These are phyloP conservation scores for Alloplasta piceator DNA, from an alignment of 2,888 invertebrate genomes.

Conservation along the genomic window DNA sequence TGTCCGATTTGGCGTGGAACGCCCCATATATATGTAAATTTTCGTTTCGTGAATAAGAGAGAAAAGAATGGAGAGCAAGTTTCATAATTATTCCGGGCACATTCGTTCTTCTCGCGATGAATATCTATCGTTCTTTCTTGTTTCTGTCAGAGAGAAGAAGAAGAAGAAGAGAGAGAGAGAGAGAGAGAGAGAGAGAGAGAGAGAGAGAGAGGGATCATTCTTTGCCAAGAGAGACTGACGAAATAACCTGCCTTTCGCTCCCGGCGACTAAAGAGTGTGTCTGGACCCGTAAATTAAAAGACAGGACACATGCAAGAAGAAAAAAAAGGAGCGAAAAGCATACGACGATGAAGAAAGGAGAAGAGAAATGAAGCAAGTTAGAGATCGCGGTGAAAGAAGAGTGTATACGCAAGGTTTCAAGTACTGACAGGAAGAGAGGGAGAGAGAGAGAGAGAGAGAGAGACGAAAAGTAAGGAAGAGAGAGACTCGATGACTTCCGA, in stretches of 20 bases:
- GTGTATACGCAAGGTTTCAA: neutral
- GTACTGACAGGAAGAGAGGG: neutral
- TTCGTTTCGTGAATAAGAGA: conserved; percentile 24
- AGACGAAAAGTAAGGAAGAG: neutral
- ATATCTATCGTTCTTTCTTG: conserved; percentile 25
- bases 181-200: no score
- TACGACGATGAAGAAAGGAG: conserved; percentile 1
- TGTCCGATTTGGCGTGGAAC: no score
- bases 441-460: no score
- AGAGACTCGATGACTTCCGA: conserved; percentile 55
- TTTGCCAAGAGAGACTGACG: conserved; percentile 45
- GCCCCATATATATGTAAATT: neutral
- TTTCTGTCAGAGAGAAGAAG: neutral
- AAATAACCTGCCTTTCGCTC: conserved; percentile 35
- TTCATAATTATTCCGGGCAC: conserved; percentile 55
- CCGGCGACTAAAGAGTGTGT: conserved; percentile 5
- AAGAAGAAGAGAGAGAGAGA: no score
- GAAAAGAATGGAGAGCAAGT: conserved; percentile 32
- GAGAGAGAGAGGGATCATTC: neutral
- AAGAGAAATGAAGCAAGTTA: conserved; percentile 33
- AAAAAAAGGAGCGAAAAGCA: neutral
- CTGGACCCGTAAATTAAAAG: conserved; percentile 48
- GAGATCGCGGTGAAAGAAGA: conserved; percentile 14
- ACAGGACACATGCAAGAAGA: conserved; percentile 1
- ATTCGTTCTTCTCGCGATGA: conserved; percentile 42